Conservation (phyloP, 2,888 invertebrate genomes). For the Drosophila fungiperda region DNA sequence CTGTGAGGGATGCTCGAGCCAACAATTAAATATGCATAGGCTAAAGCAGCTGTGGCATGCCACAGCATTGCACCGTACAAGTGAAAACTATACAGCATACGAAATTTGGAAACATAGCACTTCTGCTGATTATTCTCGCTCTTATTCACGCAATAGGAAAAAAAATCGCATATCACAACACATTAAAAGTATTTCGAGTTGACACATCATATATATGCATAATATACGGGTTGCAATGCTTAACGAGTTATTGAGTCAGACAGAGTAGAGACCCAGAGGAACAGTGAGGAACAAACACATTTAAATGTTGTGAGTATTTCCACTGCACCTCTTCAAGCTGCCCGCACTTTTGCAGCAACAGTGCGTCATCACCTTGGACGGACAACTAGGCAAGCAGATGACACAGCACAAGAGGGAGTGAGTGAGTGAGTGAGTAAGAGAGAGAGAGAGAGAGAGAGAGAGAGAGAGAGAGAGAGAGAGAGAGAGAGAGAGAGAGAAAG, state of each 20-base stretch:
- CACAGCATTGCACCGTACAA: not conserved
- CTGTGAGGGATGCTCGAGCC: constrained; percentile 30
- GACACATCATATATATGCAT: not conserved
- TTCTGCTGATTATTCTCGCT: not conserved
- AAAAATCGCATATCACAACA: not conserved
- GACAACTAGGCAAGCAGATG: constrained; percentile 33
- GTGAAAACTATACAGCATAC: not conserved
- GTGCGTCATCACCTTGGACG: constrained; percentile 60
- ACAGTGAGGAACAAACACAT: constrained; percentile 2
- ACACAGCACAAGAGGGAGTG: constrained; percentile 12
- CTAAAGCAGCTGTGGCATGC: not conserved
- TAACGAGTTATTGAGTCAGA: constrained; percentile 29
- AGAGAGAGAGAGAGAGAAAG: not conserved
- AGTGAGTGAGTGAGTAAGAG: not conserved
- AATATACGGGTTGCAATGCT: constrained; percentile 43
- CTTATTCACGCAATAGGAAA: not conserved
- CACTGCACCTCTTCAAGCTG: constrained; percentile 6
- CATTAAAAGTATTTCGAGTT: not conserved
- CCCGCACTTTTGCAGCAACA: constrained; percentile 31
- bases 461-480: not conserved
- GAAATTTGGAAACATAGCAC: not conserved
- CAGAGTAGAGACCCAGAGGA: constrained; percentile 1
- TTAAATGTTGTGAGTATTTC: not conserved
- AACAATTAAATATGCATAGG: constrained; percentile 10
- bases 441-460: not conserved